Conservation (phyloP, 2,888 invertebrate species). For the Notodonta ziczac region DNA sequence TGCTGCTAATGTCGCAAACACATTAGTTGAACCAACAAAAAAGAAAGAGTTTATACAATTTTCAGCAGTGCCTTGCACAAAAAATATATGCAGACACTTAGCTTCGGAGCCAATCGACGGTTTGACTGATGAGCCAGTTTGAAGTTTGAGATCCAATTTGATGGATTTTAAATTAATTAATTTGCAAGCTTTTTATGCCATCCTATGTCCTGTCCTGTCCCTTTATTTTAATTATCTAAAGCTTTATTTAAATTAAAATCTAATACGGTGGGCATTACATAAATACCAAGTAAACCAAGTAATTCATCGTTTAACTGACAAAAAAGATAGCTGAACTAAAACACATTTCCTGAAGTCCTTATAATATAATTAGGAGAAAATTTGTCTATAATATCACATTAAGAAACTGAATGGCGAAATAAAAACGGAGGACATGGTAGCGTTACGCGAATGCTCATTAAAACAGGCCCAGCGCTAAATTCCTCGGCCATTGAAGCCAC, state of each 20-base stretch:
- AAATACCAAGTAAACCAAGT: background rate
- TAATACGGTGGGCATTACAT: too few relatives aligned
- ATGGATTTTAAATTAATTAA: slow-evolving; percentile 5
- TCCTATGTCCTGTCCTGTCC: too few relatives aligned
- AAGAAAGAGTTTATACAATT: background rate
- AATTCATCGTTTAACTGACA: background rate
- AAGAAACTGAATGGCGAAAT: background rate
- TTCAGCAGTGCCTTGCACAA: background rate
- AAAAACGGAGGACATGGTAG: background rate
- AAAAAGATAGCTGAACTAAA: background rate
- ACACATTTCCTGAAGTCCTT: background rate
- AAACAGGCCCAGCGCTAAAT: slow-evolving; percentile 17
- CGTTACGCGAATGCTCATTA: slow-evolving; percentile 1
- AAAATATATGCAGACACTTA: background rate
- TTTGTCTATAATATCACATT: slow-evolving; percentile 6
- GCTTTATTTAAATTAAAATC: too few relatives aligned
- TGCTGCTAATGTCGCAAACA: background rate
- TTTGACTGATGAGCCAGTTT: background rate
- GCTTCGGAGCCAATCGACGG: background rate
- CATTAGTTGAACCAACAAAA: slow-evolving; percentile 6
- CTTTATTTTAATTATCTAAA: too few relatives aligned
- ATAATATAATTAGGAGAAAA: slow-evolving; percentile 2
- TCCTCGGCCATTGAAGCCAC: slow-evolving; percentile 19
- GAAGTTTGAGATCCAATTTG: background rate
- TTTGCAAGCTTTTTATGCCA: background rate